Base-by-base conservation (phyloP, 2,888 invertebrate genomes). In the Pegoplata infirma region DNA sequence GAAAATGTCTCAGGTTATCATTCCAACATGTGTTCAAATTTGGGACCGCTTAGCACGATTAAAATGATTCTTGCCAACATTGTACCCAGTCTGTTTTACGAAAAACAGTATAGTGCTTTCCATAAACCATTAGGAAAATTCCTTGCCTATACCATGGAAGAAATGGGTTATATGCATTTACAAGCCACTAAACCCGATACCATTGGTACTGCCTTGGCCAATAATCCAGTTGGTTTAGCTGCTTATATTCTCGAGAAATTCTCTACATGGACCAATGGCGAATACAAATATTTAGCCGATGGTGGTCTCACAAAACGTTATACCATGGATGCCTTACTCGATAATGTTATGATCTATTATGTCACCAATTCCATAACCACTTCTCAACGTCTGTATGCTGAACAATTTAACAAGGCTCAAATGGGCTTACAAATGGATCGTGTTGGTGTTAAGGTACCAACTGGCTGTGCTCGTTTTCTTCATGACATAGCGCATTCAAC, bases 221-320 rank as follows among this genome's bases (percentile, higher is more conserved):
- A 88, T 32, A 89, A 87, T 81, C 98, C 98, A 0, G 92, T 94
- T 0, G 97, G 97, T 0, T 89, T 98, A 74, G 97, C 97, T 0
- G 95, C 95, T 0, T 98, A 97, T 85, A 94, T 98, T 66, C 88
- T 98, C 10, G 97, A 98, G 85, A 98, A 97, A 86, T 97, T 97
- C 90, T 92, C 91, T 85, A 93, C 84, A 3, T 95, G 90, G 94
- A 95, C 90, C 88, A 95, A 90, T 88, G 92, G 81, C 0, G 86
- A 87, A 0, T 90, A 90, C 83, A 90, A 87, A 46, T 84, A 88
- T 0, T 89, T 92, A 0, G 85, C 88, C 0, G 94, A 95, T 85
- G 95, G 95, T 0, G 94, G 93, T 3, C 88, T 96, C 0, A 90
- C 91, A 12, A 91, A 91, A 80, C 82, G 83, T 8, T 93, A 90